These are phyloP conservation scores for Ophion ellenae DNA, from an alignment of 2,888 invertebrate species.

Conservation along the genomic window DNA sequence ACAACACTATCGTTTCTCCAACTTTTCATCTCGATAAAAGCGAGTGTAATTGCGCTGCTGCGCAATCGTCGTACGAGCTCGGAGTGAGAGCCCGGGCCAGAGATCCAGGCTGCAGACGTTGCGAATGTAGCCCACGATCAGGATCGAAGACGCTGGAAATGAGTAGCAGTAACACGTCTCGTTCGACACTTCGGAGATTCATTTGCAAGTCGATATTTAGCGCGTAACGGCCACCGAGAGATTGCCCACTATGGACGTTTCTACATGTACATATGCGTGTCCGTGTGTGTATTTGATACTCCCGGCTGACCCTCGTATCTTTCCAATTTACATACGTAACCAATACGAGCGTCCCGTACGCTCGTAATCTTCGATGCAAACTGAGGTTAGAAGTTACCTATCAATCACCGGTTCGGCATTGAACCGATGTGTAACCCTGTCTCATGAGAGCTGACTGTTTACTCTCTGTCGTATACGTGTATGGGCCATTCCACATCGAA, in stretches of 20 bases:
- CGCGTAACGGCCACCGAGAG: not conserved
- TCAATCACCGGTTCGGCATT: slow-evolving; percentile 81
- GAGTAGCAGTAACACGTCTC: slow-evolving; percentile 52
- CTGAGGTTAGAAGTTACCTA: slow-evolving; percentile 81
- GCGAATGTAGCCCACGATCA: slow-evolving; percentile 7
- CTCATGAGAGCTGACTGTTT: slow-evolving; percentile 38
- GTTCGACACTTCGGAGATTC: slow-evolving; percentile 72
- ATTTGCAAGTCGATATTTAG: slow-evolving; percentile 75
- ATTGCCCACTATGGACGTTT: slow-evolving; percentile 5
- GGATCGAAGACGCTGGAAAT: slow-evolving; percentile 43
- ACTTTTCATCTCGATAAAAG: slow-evolving; percentile 8
- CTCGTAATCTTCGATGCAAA: slow-evolving; percentile 78
- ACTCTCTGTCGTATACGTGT: slow-evolving; percentile 8
- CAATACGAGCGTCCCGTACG: slow-evolving; percentile 69
- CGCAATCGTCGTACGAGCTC: not conserved
- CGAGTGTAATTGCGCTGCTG: slow-evolving; percentile 35
- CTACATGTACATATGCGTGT: not conserved
- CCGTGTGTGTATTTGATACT: not conserved
- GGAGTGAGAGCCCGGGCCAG: slow-evolving; percentile 59
- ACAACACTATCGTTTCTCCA: slow-evolving; percentile 8
- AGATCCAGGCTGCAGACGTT: slow-evolving; percentile 49
- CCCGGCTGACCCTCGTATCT: slow-evolving; percentile 60
- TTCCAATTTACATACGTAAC: slow-evolving; percentile 75
- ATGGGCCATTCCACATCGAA: slow-evolving; percentile 4
- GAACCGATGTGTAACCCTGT: slow-evolving; percentile 72